phyloP scores from a whole-genome alignment of 2,113 vertebrate genomes.

The Corvus moneduloides region DNA sequence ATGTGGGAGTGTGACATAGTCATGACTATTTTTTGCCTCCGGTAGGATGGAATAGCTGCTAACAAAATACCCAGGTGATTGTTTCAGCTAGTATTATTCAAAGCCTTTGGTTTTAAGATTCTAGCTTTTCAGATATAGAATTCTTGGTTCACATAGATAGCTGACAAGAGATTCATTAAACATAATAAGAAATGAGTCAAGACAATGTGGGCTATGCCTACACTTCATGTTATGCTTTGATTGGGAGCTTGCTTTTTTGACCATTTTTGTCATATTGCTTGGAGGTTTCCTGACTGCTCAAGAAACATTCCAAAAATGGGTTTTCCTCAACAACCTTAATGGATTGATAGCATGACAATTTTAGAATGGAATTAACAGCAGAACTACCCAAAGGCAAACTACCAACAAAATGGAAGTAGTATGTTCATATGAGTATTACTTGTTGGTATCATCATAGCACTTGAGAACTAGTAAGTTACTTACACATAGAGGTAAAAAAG shows the following conservation, averaged over 20 bases:
- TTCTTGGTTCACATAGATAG: neutral
- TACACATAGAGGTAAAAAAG: neutral
- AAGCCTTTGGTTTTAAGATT: neutral
- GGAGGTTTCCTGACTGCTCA: neutral
- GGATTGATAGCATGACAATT: neutral
- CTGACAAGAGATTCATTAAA: slow-evolving; percentile 11
- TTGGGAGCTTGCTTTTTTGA: neutral
- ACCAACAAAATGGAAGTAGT: neutral
- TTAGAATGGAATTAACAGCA: neutral
- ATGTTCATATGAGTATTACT: neutral
- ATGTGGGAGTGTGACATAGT: neutral
- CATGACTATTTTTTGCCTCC: slow-evolving; percentile 1
- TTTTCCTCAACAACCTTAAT: neutral
- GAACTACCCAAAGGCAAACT: neutral
- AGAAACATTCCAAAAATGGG: neutral
- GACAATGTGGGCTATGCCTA: neutral
- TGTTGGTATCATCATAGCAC: neutral
- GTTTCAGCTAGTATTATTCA: neutral
- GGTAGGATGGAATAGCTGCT: neutral
- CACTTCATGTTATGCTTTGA: neutral
- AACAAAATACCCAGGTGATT: neutral
- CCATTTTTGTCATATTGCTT: neutral
- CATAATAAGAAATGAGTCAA: slow-evolving; percentile 26
- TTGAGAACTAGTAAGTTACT: neutral
- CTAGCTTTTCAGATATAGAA: neutral